These are phyloP conservation scores for Ectropis grisescens DNA, from an alignment of 1,140 invertebrate genomes.

Conservation along the genomic window DNA sequence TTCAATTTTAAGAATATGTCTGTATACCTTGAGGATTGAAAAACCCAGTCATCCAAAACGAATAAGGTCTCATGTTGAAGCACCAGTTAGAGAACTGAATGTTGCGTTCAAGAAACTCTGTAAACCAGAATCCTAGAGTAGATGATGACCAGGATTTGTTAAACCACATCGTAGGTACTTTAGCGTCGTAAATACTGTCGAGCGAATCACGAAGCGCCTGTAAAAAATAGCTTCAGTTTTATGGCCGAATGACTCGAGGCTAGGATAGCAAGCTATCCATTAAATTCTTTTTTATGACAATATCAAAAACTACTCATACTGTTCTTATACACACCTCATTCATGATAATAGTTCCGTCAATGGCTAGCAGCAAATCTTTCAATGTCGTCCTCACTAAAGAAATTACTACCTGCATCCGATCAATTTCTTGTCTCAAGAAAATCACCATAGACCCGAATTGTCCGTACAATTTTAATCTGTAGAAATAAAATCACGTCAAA, in stretches of 20 bases:
- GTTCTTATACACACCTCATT: no score
- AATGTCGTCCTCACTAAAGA: conserved; percentile 82
- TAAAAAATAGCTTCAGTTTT: no score
- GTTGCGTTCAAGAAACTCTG: conserved; percentile 92
- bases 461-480: conserved; percentile 42
- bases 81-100: conserved; percentile 90
- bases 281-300: no score
- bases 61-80: conserved; percentile 82
- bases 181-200: conserved; percentile 95
- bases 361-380: conserved; percentile 91
- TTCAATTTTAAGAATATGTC: no score
- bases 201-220: conserved; percentile 88
- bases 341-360: conserved; percentile 98
- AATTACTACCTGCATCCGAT: conserved; percentile 93
- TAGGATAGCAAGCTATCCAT: no score
- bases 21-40: conserved; percentile 94
- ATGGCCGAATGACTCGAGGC: no score
- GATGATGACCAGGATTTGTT: conserved; percentile 98
- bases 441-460: conserved; percentile 56
- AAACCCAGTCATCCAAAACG: conserved; percentile 99
- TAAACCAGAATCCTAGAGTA: conserved; percentile 97
- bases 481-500: neutral
- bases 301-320: no score
- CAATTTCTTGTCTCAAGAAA: conserved; percentile 90
- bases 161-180: conserved; percentile 91